Evolutionary conservation across 2,797 vertebrate species (phyloP), one percentile per base, ranked within the genome.

Genomic region (Aldrovandia affinis): DNA sequence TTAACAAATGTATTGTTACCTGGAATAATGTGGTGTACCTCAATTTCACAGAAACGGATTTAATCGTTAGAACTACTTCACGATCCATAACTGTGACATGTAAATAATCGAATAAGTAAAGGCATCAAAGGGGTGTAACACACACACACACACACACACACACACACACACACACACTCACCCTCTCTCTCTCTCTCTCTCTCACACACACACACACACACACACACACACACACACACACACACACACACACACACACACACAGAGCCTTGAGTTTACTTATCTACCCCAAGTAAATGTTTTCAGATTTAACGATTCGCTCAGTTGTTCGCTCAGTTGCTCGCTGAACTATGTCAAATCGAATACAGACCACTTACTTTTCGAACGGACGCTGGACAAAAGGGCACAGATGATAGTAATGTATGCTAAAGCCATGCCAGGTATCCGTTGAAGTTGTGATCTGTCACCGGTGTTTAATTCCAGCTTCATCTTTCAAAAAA

Each of bases 301-400:
- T 70, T 70, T 70, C 36, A 39, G 15, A 70, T 70, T 20, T 20
- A 70, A 70, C n/a, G 30, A 39, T 9, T 83, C 50, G 57, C 57
- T n/a, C 63, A 30, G 15, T 20, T 33, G 30, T 68, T 68, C 30
- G 12, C 50, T 52, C 50, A 52, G 50, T 52, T 52, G 50, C 50
- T 68, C 30, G 18, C 63, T 68, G 5, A 33, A 68, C 36, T 36
- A 15, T 39, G 68, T 20, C 18, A 70, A 39, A 15, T 39, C 33
- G 33, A 83, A 59, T 65, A 22, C 50, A 75, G 12, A 61, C 12
- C 59, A 65, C 81, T 83, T 65, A 68, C 80, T 81, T 81, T 33
- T 44, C 39, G 59, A 44, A 1, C 42, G 33, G 68, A 75, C 33
- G 3, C 30, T 57, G 47, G 5, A 39, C 28, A 82, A 28, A 33